A percentile compares a stretch with the other conserved stretches of the same genome.
phyloP scores from a whole-genome alignment of 2,888 invertebrate genomes.

The Hemithea aestivaria region DNA sequence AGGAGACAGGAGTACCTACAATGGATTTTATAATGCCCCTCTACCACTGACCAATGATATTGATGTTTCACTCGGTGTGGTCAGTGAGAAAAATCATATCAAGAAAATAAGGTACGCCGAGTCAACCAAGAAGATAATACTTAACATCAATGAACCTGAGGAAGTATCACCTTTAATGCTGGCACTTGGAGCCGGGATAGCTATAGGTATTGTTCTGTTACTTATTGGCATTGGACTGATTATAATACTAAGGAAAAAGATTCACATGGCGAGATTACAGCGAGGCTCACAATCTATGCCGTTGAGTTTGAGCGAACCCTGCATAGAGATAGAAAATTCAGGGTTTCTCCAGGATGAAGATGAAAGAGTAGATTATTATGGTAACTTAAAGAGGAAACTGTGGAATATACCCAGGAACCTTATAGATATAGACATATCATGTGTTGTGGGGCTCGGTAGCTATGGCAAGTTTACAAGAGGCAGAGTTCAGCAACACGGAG shows the following conservation, averaged over 20 bases:
- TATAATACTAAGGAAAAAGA: conserved; percentile 75
- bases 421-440: conserved; percentile 84
- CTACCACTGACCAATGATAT: conserved; percentile 81
- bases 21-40: conserved; percentile 87
- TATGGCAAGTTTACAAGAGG: conserved; percentile 89
- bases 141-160: conserved; percentile 73
- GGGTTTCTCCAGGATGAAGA: conserved; percentile 87
- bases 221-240: conserved; percentile 81
- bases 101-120: conserved; percentile 83
- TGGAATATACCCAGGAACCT: conserved; percentile 86
- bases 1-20: conserved; percentile 86
- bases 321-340: conserved; percentile 89
- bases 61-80: conserved; percentile 84
- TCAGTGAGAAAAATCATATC: conserved; percentile 82
- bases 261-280: conserved; percentile 67
- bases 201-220: conserved; percentile 85
- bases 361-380: conserved; percentile 83
- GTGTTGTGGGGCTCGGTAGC: conserved; percentile 85
- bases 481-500: conserved; percentile 81
- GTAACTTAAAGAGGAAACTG: conserved; percentile 86
- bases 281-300: conserved; percentile 78
- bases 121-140: conserved; percentile 72
- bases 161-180: conserved; percentile 71
- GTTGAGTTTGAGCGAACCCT: conserved; percentile 87
- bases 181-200: conserved; percentile 79